phyloP scores from a whole-genome alignment of 2,888 invertebrate species.

The Pterobdella sp. region DNA sequence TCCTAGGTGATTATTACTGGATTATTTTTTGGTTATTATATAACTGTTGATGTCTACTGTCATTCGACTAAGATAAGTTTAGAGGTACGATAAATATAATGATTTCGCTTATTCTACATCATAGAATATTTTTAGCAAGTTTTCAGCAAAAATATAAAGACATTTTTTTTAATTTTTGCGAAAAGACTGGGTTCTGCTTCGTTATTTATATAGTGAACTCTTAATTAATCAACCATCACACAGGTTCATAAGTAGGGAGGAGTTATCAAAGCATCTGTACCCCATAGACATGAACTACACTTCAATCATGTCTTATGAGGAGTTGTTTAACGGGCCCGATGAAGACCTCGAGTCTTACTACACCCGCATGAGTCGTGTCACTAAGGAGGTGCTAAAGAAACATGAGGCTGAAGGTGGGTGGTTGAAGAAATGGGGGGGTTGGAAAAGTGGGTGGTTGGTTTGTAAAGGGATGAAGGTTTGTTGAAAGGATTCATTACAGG shows the following conservation, averaged over 20 bases:
- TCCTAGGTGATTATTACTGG: neutral
- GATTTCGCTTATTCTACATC: neutral
- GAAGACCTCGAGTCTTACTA: slow-evolving; percentile 67
- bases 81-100: neutral
- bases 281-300: slow-evolving; percentile 67
- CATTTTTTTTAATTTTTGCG: no score
- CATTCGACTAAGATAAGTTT: no score
- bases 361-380: slow-evolving; percentile 58
- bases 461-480: no score
- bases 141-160: no score
- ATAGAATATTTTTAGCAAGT: no score
- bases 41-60: neutral
- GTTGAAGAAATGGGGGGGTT: no score
- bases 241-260: slow-evolving; percentile 54
- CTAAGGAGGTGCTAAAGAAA: slow-evolving; percentile 57
- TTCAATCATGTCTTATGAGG: slow-evolving; percentile 53
- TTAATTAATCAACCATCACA: no score
- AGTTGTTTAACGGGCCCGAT: slow-evolving; percentile 45
- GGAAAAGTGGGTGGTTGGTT: no score
- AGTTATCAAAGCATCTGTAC: slow-evolving; percentile 65
- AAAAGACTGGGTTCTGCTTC: no score
- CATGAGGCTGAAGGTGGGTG: slow-evolving; percentile 53
- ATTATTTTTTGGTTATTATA: neutral
- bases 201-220: no score
- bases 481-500: no score